phyloP scores from a whole-genome alignment of 1,140 invertebrate species.

The Rhopalosiphum padi region DNA sequence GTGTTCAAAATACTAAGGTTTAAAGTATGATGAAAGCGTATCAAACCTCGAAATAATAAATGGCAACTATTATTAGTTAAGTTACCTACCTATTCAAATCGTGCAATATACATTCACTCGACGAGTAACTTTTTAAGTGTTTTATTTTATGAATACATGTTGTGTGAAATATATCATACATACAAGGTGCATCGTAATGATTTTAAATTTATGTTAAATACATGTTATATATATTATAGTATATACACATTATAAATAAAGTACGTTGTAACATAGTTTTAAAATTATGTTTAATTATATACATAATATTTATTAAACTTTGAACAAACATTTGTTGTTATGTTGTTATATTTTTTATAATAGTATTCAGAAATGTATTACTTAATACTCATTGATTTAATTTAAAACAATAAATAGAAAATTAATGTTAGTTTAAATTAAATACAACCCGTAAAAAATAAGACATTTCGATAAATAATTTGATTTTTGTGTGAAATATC shows the following conservation, averaged over 20 bases:
- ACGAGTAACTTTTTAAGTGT: not conserved
- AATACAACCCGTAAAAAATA: not conserved
- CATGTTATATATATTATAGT: not conserved
- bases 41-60: not conserved
- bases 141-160: not conserved
- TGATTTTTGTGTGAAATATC: no score
- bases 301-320: not conserved
- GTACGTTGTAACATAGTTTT: not conserved
- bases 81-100: not conserved
- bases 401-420: not conserved
- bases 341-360: not conserved
- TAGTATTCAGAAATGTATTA: no score
- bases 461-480: no score
- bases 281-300: not conserved
- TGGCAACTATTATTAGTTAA: not conserved
- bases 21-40: not conserved
- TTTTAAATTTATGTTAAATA: not conserved
- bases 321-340: not conserved
- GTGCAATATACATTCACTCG: not conserved
- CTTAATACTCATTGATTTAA: no score
- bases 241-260: not conserved
- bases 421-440: not conserved
- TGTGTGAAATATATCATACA: not conserved
- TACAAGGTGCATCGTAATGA: not conserved
- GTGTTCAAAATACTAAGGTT: conserved; percentile 1